phyloP scores from a whole-genome alignment of 2,888 invertebrate species.

The Hypsopygia costalis region DNA sequence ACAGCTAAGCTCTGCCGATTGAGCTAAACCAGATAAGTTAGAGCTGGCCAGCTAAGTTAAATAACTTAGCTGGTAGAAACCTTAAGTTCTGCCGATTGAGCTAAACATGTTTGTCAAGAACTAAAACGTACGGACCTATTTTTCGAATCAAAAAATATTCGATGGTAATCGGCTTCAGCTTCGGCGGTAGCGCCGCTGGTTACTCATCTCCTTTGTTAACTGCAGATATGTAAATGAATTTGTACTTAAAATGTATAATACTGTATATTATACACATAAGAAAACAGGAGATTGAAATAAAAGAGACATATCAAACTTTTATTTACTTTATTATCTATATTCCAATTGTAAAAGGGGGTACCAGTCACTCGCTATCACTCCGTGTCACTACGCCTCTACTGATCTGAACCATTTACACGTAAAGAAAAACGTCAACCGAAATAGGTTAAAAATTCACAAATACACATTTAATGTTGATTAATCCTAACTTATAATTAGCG shows the following conservation, averaged over 20 bases:
- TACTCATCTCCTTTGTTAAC: slow-evolving; percentile 12
- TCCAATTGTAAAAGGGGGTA: slow-evolving; percentile 79
- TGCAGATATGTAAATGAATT: slow-evolving; percentile 17
- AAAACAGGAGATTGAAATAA: slow-evolving; percentile 35
- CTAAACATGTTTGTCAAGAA: too few relatives aligned
- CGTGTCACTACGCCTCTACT: slow-evolving; percentile 71
- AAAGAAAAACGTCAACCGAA: slow-evolving; percentile 78
- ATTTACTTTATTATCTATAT: slow-evolving; percentile 75
- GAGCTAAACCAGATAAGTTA: too few relatives aligned
- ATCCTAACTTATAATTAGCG: slow-evolving; percentile 60
- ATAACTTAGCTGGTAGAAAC: too few relatives aligned
- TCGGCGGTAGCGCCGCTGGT: too few relatives aligned
- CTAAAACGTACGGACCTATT: too few relatives aligned
- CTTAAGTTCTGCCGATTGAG: too few relatives aligned
- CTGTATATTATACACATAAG: slow-evolving; percentile 47
- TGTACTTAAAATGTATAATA: slow-evolving; percentile 53
- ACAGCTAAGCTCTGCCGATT: too few relatives aligned
- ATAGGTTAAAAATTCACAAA: slow-evolving; percentile 76
- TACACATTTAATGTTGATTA: slow-evolving; percentile 79
- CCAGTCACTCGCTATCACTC: slow-evolving; percentile 73
- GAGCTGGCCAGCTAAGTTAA: too few relatives aligned
- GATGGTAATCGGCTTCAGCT: too few relatives aligned
- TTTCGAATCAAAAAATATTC: too few relatives aligned
- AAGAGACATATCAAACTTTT: slow-evolving; percentile 66
- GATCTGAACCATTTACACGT: slow-evolving; percentile 75